Percentiles rank a stretch among this genome's conserved stretches.
phyloP scores from a whole-genome alignment of 2,113 vertebrate genomes.

The Seriola quinqueradiata region DNA sequence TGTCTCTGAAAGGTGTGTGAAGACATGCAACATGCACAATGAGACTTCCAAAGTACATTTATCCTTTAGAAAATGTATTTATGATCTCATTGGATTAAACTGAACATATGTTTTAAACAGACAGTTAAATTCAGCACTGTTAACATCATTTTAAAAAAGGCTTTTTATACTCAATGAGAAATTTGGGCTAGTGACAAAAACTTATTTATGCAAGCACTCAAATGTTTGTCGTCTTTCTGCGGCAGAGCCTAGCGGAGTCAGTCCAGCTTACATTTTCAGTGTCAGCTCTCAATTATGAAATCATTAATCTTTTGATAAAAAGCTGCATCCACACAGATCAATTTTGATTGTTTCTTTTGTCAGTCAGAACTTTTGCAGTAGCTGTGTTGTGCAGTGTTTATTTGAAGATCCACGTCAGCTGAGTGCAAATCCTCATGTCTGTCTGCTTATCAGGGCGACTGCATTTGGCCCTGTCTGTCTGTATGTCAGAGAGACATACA shows the following conservation, averaged over 20 bases:
- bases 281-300: background rate
- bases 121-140: background rate
- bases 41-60: background rate
- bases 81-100: background rate
- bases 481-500: background rate
- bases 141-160: background rate
- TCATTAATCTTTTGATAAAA: background rate
- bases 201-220: background rate
- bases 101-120: background rate
- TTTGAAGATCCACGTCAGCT: background rate
- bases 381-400: conserved; percentile 13
- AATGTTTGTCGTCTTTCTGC: background rate
- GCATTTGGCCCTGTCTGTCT: conserved; percentile 7
- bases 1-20: conserved; percentile 92
- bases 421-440: conserved; percentile 28
- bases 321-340: background rate
- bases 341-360: background rate
- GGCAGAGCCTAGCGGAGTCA: background rate
- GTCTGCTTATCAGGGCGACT: background rate
- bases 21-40: background rate
- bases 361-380: background rate
- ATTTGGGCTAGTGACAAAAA: background rate
- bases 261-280: background rate
- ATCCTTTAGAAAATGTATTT: background rate
- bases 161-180: background rate